Evolutionary conservation across 2,113 vertebrate genomes (phyloP).

Genomic region (Oreotrochilus melanogaster): DNA sequence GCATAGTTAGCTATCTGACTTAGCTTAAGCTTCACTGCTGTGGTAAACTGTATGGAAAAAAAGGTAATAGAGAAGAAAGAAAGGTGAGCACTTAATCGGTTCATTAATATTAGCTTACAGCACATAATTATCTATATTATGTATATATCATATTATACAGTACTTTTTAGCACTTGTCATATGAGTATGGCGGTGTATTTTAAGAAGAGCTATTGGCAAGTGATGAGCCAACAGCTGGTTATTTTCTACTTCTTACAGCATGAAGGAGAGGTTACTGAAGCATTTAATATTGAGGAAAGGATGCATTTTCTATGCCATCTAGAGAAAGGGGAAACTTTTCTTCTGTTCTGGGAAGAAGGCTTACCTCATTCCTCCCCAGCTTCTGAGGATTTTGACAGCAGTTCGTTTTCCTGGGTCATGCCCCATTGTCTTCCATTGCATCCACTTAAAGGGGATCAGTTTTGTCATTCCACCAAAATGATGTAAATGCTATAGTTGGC

Average conservation of each 20-base stretch:
- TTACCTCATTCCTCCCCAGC: background rate
- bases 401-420: background rate
- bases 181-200: background rate
- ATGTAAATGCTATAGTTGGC: background rate
- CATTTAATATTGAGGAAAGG: slow-evolving; percentile 11
- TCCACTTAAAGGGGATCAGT: background rate
- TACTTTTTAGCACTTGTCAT: background rate
- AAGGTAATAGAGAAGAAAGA: background rate
- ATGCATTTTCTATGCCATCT: background rate
- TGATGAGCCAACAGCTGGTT: slow-evolving; percentile 36
- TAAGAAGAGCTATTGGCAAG: slow-evolving; percentile 6
- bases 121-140: background rate
- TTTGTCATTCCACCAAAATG: background rate
- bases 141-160: background rate
- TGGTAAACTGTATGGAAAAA: background rate
- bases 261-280: background rate
- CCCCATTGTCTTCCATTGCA: background rate
- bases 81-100: background rate
- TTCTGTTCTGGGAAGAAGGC: background rate
- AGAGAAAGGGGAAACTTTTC: background rate
- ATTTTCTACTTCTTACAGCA: background rate
- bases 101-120: background rate
- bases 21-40: background rate
- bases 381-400: background rate
- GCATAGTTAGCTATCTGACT: background rate